phyloP scores from a whole-genome alignment of 2,797 vertebrate genomes.

The Rhinella marina region DNA sequence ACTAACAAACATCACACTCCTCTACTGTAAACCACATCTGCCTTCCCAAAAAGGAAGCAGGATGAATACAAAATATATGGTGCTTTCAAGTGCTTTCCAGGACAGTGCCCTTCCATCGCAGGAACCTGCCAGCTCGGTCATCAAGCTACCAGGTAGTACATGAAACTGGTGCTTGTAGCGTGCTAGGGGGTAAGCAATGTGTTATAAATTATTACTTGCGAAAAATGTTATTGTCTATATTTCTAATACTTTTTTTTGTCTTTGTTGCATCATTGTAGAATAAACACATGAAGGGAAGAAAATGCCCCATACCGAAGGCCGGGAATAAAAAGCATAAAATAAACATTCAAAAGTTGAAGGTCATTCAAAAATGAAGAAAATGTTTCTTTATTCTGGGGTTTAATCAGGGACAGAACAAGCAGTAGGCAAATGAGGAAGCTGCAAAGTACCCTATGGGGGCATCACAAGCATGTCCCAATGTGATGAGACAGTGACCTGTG shows the following conservation, averaged over 20 bases:
- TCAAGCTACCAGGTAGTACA: slow-evolving; percentile 10
- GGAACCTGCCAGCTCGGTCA: neutral
- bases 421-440: too few species aligned
- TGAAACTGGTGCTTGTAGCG: slow-evolving; percentile 13
- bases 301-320: too few species aligned
- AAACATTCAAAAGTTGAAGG: too few species aligned
- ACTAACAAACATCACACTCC: slow-evolving; percentile 30
- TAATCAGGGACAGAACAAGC: too few species aligned
- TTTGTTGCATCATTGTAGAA: too few species aligned
- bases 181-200: neutral
- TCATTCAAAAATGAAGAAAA: too few species aligned
- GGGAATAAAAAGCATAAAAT: too few species aligned
- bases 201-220: neutral
- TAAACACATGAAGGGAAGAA: too few species aligned
- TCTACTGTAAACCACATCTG: slow-evolving; percentile 25
- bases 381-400: too few species aligned
- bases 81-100: slow-evolving; percentile 52
- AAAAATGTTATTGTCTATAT: neutral
- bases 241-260: neutral
- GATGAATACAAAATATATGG: slow-evolving; percentile 42
- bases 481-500: too few species aligned
- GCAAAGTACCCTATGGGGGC: too few species aligned
- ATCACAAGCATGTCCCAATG: too few species aligned
- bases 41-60: slow-evolving; percentile 23
- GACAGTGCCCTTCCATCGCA: slow-evolving; percentile 26